Conservation (phyloP, 2,888 invertebrate species). For the Diarsia rubi region DNA sequence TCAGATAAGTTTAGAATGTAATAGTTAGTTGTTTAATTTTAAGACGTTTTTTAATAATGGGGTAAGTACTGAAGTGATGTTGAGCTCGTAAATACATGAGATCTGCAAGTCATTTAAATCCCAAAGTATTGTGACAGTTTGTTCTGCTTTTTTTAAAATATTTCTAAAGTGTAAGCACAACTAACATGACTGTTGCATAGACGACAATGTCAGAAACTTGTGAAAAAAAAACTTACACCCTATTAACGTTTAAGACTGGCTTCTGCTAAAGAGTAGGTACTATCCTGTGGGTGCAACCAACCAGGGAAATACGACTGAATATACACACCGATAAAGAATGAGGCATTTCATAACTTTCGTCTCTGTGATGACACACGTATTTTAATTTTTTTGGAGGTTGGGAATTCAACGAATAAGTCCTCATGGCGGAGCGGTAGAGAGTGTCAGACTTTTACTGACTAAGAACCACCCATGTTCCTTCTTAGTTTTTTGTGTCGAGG, state of each 20-base stretch:
- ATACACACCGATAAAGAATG: neutral
- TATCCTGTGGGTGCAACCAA: too few relatives aligned
- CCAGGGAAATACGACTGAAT: neutral
- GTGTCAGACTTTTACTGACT: too few relatives aligned
- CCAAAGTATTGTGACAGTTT: neutral
- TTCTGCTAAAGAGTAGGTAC: neutral
- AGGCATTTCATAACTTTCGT: neutral
- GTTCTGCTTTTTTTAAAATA: too few relatives aligned
- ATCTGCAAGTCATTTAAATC: neutral
- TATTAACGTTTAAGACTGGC: neutral
- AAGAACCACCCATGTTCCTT: too few relatives aligned
- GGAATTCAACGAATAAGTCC: too few relatives aligned
- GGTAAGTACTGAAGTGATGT: conserved; percentile 4
- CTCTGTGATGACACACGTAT: neutral
- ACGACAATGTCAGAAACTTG: neutral
- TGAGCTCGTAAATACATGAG: neutral
- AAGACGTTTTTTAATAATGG: neutral
- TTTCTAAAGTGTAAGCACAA: neutral
- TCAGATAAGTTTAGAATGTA: neutral
- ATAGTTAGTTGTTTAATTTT: neutral
- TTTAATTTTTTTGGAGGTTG: too few relatives aligned
- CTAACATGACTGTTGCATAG: neutral
- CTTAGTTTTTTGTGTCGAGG: too few relatives aligned
- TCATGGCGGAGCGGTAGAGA: too few relatives aligned
- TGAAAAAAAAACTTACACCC: neutral